phyloP scores from a whole-genome alignment of 1,140 invertebrate species.

The Lordiphosa mommai region DNA sequence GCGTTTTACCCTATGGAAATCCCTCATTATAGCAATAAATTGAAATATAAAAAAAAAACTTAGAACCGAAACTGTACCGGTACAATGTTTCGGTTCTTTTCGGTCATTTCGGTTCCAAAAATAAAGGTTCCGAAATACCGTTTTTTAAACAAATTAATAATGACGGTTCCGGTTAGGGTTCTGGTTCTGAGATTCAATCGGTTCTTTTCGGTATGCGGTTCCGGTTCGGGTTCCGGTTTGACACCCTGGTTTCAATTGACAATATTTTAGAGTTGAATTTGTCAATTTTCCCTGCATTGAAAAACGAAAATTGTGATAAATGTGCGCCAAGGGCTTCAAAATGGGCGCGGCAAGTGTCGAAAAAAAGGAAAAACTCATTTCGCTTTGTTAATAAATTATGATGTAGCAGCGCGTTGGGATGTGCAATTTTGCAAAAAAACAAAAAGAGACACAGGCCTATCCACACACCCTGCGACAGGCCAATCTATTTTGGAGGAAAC shows the following conservation, averaged over 20 bases:
- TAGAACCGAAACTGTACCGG: no score
- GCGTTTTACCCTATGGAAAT: no score
- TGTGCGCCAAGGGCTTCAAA: constrained; percentile 56
- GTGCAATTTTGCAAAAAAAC: constrained; percentile 60
- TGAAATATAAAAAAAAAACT: no score
- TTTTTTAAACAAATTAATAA: no score
- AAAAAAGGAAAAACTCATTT: constrained; percentile 64
- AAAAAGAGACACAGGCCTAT: constrained; percentile 31
- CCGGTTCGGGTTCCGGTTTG: no score
- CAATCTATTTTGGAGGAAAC: constrained; percentile 29
- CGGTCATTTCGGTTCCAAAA: no score
- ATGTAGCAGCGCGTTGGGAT: constrained; percentile 61
- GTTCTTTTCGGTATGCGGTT: no score
- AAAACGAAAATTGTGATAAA: constrained; percentile 63
- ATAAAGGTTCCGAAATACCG: no score
- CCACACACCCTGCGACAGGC: constrained; percentile 10
- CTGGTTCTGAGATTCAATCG: no score
- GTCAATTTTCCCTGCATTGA: constrained; percentile 42
- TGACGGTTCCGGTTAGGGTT: no score
- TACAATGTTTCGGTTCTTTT: no score
- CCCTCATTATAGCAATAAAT: no score
- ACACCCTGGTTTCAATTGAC: not conserved
- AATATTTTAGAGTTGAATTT: constrained; percentile 14
- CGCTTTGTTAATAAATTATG: constrained; percentile 70
- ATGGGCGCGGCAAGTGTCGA: constrained; percentile 14